These are phyloP conservation scores for Diplolepis rosae DNA, from an alignment of 2,888 invertebrate species.

Conservation along the genomic window DNA sequence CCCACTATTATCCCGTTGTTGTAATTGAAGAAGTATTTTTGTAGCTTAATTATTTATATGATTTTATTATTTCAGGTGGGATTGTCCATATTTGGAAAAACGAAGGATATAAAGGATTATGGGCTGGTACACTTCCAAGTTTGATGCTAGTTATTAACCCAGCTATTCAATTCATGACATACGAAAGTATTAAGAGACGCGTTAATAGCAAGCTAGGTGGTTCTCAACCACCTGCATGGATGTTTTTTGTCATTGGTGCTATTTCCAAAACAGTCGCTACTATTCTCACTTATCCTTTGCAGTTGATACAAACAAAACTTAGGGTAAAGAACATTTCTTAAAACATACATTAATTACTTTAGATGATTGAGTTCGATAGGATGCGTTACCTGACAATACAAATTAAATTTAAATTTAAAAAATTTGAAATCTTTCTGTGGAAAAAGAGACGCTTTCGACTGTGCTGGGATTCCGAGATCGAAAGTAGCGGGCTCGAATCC, in stretches of 20 bases:
- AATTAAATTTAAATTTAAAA: no score
- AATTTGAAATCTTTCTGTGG: no score
- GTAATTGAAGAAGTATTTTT: background rate
- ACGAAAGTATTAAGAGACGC: slow-evolving; percentile 88
- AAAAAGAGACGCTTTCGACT: no score
- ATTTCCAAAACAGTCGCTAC: slow-evolving; percentile 90
- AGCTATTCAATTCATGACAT: slow-evolving; percentile 93
- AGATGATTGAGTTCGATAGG: background rate
- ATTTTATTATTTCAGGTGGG: slow-evolving; percentile 76
- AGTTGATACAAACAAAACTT: slow-evolving; percentile 88
- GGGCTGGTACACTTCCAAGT: slow-evolving; percentile 90
- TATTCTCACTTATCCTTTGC: slow-evolving; percentile 91
- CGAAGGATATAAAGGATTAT: slow-evolving; percentile 85
- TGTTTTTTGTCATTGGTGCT: slow-evolving; percentile 85
- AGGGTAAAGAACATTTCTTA: slow-evolving; percentile 76
- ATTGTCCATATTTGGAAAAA: slow-evolving; percentile 81
- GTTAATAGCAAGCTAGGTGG: slow-evolving; percentile 75
- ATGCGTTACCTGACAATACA: no score
- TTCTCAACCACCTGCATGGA: slow-evolving; percentile 78
- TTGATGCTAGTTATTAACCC: slow-evolving; percentile 92
- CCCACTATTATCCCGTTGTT: no score
- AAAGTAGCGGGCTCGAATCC: no score
- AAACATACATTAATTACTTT: background rate
- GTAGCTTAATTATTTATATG: no score
- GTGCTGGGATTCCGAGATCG: no score